Evolutionary conservation across 2,113 vertebrate genomes (phyloP).

Genomic region (Otolemur garnettii): DNA sequence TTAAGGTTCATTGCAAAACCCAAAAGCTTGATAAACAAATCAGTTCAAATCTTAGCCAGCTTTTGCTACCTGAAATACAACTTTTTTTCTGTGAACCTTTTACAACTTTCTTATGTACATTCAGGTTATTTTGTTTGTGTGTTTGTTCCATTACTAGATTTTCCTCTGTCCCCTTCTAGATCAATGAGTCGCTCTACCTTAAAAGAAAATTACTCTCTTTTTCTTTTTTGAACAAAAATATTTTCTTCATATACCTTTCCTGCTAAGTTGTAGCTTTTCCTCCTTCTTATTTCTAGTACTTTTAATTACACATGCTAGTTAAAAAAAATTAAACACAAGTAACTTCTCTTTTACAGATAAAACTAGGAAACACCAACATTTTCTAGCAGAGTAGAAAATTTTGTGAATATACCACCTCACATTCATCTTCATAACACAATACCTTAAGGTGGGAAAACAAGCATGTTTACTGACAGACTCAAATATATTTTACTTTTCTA

Average conservation of each 20-base stretch:
- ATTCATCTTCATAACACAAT: neutral
- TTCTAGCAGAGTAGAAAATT: neutral
- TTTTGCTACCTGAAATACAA: neutral
- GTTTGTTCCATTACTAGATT: neutral
- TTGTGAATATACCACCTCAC: neutral
- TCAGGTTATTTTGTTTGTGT: neutral
- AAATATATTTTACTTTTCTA: neutral
- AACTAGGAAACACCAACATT: neutral
- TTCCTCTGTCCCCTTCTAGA: neutral
- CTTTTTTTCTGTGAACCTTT: neutral
- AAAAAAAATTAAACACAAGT: no score
- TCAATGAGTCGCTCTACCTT: neutral
- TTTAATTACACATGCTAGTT: neutral
- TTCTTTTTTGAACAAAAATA: neutral
- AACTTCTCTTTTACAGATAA: neutral
- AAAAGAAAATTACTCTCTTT: neutral
- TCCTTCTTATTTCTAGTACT: neutral
- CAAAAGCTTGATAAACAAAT: neutral
- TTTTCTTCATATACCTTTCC: neutral
- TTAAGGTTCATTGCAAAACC: neutral
- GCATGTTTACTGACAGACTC: neutral
- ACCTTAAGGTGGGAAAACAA: neutral
- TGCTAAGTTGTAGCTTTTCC: neutral
- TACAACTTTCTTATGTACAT: neutral
- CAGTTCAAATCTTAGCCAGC: neutral